Evolutionary conservation across 2,797 vertebrate genomes (phyloP).

Genomic region (Melanogrammus aeglefinus): DNA sequence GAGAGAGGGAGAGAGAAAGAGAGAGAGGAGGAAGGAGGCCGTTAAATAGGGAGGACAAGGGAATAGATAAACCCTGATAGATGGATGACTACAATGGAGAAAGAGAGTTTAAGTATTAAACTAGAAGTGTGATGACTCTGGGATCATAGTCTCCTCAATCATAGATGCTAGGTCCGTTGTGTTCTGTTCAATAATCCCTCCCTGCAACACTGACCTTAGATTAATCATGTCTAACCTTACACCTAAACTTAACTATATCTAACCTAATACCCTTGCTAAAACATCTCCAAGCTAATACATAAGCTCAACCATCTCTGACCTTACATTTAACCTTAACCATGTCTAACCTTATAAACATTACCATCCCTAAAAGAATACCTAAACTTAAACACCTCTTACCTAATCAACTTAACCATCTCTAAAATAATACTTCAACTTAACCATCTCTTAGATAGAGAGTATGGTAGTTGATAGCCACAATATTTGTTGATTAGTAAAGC

Average conservation of each 20-base stretch:
- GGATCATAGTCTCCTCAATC: not conserved
- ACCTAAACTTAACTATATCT: not conserved
- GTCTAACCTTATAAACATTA: not conserved
- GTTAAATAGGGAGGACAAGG: not conserved
- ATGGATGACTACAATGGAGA: not conserved
- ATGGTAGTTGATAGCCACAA: not conserved
- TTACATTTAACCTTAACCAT: not conserved
- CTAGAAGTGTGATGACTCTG: not conserved
- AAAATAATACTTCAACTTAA: not conserved
- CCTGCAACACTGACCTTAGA: not conserved
- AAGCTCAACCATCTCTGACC: not conserved
- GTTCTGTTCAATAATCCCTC: too few relatives aligned
- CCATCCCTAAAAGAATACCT: too few relatives aligned
- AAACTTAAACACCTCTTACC: not conserved
- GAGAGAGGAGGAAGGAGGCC: conserved; percentile 6
- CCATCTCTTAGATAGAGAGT: not conserved
- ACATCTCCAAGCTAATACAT: too few relatives aligned
- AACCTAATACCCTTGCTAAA: too few relatives aligned
- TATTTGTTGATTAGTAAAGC: not conserved
- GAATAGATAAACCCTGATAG: not conserved
- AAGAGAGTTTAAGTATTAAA: not conserved
- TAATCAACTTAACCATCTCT: not conserved
- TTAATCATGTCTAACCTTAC: not conserved
- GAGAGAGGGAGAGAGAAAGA: conserved; percentile 11
- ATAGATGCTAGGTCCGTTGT: too few relatives aligned